Evolutionary conservation across 2,797 vertebrate genomes (phyloP).

Genomic region (Manis pentadactyla): DNA sequence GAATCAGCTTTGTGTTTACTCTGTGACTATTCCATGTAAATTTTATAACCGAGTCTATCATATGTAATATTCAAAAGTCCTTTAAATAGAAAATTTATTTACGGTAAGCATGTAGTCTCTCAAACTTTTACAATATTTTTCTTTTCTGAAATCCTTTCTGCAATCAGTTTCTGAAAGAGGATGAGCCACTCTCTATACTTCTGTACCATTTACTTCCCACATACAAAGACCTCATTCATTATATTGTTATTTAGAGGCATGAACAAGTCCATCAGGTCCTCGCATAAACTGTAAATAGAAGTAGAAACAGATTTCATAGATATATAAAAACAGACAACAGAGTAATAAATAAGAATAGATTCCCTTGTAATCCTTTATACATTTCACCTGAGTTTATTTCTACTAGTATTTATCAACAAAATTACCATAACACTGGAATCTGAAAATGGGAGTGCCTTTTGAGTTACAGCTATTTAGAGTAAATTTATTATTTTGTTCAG

Average conservation of each 20-base stretch:
- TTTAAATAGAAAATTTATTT: conserved; percentile 47
- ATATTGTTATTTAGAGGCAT: not conserved
- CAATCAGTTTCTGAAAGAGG: conserved; percentile 26
- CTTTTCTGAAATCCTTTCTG: conserved; percentile 3
- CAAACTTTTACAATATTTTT: conserved; percentile 31
- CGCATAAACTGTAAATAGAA: not conserved
- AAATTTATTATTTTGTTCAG: not conserved
- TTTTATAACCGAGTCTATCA: conserved; percentile 22
- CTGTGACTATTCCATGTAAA: not conserved
- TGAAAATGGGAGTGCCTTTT: conserved; percentile 32
- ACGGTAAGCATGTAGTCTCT: conserved; percentile 27
- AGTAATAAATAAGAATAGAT: not conserved
- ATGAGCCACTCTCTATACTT: not conserved
- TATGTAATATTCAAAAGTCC: conserved; percentile 33
- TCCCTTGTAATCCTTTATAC: not conserved
- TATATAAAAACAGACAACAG: conserved; percentile 25
- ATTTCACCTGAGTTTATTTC: not conserved
- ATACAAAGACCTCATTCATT: conserved; percentile 31
- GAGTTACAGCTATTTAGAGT: not conserved
- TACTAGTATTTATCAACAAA: not conserved
- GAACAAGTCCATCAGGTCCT: conserved; percentile 25
- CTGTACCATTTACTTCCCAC: not conserved
- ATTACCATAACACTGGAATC: not conserved
- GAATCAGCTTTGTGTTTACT: not conserved
- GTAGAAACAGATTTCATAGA: conserved; percentile 49